These are phyloP conservation scores for Columba livia DNA, from an alignment of 2,113 vertebrate species.

Conservation along the genomic window DNA sequence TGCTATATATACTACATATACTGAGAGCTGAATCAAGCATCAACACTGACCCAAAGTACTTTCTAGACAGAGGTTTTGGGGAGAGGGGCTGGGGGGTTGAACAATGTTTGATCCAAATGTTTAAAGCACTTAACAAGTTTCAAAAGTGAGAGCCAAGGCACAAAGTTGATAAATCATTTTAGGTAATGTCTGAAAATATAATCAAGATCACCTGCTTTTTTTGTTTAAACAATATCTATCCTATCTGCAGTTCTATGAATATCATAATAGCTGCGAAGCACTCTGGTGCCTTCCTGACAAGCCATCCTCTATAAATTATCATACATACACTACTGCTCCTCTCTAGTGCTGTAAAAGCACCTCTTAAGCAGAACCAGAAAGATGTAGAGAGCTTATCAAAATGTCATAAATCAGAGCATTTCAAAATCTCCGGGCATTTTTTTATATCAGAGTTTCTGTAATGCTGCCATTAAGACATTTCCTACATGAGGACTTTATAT, in stretches of 20 bases:
- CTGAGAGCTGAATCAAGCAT: not conserved
- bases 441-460: not conserved
- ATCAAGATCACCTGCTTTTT: not conserved
- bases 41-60: not conserved
- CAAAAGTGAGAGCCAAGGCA: not conserved
- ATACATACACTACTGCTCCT: not conserved
- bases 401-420: not conserved
- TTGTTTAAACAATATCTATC: not conserved
- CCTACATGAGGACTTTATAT: not conserved
- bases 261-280: not conserved
- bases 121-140: not conserved
- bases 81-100: not conserved
- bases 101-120: not conserved
- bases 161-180: not conserved
- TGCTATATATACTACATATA: fast-evolving
- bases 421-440: not conserved
- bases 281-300: not conserved
- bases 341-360: not conserved
- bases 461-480: not conserved
- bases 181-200: not conserved
- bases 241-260: not conserved
- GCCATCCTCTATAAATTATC: not conserved
- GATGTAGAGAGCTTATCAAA: not conserved
- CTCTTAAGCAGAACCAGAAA: not conserved
- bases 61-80: not conserved